Conservation (phyloP, 2,888 invertebrate genomes). For the Spodoptera exigua region DNA sequence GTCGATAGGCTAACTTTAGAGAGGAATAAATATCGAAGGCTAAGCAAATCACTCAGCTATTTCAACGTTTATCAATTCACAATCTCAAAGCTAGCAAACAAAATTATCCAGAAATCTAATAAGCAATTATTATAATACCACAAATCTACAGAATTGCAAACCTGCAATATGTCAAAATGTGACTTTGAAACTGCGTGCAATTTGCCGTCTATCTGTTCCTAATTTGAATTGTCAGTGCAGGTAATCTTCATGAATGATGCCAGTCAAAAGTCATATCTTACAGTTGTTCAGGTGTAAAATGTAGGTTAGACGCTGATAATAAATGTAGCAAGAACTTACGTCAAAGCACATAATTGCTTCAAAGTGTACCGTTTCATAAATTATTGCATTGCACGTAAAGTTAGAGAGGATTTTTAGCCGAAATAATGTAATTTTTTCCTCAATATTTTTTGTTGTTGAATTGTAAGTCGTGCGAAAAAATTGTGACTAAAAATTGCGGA, state of each 20-base stretch:
- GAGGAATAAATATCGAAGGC: constrained; percentile 45
- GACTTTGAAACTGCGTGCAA: constrained; percentile 16
- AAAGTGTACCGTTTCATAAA: constrained; percentile 12
- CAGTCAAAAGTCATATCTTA: constrained; percentile 11
- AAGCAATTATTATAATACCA: constrained; percentile 58
- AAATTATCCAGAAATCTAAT: constrained; percentile 52
- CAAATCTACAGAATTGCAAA: constrained; percentile 23
- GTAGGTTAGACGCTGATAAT: constrained; percentile 25
- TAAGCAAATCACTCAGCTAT: constrained; percentile 46
- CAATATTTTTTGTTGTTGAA: too few species aligned
- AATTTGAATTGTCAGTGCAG: constrained; percentile 29
- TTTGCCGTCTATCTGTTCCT: constrained; percentile 42
- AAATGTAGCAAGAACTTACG: constrained; percentile 15
- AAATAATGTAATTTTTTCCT: too few species aligned
- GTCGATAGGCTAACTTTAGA: constrained; percentile 34
- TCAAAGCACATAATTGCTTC: constrained; percentile 4
- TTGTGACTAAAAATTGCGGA: too few species aligned
- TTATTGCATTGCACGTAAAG: neutral
- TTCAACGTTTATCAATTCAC: constrained; percentile 48
- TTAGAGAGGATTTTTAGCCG: neutral
- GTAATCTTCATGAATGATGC: constrained; percentile 11
- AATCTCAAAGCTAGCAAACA: constrained; percentile 50
- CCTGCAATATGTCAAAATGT: constrained; percentile 43
- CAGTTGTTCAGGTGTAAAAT: constrained; percentile 21
- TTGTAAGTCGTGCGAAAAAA: too few species aligned